Conservation (phyloP, 2,797 vertebrate genomes). For the Hybognathus amarus region DNA sequence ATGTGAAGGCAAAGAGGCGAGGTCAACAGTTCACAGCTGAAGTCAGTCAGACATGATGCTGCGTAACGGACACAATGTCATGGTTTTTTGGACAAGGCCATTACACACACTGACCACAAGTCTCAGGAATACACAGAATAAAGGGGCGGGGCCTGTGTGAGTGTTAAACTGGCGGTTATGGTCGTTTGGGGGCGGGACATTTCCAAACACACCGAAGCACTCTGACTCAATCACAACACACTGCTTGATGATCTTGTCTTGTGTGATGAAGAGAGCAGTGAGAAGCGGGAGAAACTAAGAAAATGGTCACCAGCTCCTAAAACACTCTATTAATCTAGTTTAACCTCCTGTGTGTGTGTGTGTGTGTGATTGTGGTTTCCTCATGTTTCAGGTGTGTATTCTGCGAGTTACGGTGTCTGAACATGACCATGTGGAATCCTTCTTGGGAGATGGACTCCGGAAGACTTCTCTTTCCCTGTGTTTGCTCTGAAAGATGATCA, state of each 20-base stretch:
- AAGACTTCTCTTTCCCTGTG: conserved; percentile 91
- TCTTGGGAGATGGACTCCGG: conserved; percentile 81
- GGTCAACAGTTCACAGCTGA: not conserved
- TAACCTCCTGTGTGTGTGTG: not conserved
- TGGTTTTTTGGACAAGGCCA: too few species aligned
- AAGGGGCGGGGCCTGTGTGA: too few species aligned
- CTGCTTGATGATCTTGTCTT: too few species aligned
- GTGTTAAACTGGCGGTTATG: too few species aligned
- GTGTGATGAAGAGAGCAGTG: too few species aligned
- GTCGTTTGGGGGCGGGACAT: too few species aligned
- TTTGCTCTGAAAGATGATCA: conserved; percentile 89
- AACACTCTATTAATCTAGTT: too few species aligned
- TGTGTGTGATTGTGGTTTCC: not conserved
- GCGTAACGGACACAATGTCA: not conserved
- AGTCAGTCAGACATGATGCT: not conserved
- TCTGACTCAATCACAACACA: too few species aligned
- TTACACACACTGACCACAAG: not conserved
- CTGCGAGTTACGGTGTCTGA: conserved; percentile 79
- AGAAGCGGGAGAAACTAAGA: too few species aligned
- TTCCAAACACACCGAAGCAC: too few species aligned
- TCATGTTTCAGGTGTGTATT: conserved; percentile 82
- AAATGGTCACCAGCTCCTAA: too few species aligned
- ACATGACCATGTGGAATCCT: conserved; percentile 82
- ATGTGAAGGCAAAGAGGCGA: too few species aligned
- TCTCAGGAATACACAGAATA: not conserved